These are phyloP conservation scores for Candidula unifasciata DNA, from an alignment of 2,888 invertebrate genomes.

Conservation along the genomic window DNA sequence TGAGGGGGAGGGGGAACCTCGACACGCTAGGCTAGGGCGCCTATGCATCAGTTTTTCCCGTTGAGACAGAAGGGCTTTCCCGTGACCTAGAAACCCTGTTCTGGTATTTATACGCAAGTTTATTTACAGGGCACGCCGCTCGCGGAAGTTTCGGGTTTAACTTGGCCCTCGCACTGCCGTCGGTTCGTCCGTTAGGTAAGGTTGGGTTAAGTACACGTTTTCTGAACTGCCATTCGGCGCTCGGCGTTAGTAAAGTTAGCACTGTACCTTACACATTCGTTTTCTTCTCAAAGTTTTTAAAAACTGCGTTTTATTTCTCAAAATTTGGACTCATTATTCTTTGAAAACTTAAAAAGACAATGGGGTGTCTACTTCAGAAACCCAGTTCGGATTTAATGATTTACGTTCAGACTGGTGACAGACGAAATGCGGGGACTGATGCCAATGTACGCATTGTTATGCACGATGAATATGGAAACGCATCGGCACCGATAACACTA, in stretches of 20 bases:
- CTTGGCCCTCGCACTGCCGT: background rate
- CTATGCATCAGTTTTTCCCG: no score
- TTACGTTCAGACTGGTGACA: slow-evolving; percentile 79
- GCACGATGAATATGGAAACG: slow-evolving; percentile 75
- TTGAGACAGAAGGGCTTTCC: slow-evolving; percentile 15
- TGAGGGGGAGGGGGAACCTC: no score
- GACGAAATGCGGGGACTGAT: slow-evolving; percentile 77
- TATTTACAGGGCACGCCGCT: slow-evolving; percentile 4
- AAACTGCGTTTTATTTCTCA: no score
- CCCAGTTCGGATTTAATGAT: slow-evolving; percentile 63
- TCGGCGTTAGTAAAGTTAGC: no score
- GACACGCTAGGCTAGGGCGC: no score
- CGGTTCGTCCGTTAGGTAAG: background rate
- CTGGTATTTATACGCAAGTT: slow-evolving; percentile 33
- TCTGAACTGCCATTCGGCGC: no score
- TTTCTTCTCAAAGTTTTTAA: no score
- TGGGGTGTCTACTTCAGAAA: slow-evolving; percentile 52
- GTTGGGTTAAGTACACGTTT: no score
- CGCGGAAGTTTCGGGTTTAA: background rate
- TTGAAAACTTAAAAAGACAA: background rate
- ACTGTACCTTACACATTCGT: no score
- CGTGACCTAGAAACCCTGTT: background rate
- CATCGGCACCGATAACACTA: slow-evolving; percentile 73
- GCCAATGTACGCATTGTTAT: slow-evolving; percentile 78
- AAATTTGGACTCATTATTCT: no score